Percentiles rank a stretch among this genome's conserved stretches.
Evolutionary conservation across 1,140 invertebrate genomes (phyloP).

Genomic region (Mercenaria mercenaria): DNA sequence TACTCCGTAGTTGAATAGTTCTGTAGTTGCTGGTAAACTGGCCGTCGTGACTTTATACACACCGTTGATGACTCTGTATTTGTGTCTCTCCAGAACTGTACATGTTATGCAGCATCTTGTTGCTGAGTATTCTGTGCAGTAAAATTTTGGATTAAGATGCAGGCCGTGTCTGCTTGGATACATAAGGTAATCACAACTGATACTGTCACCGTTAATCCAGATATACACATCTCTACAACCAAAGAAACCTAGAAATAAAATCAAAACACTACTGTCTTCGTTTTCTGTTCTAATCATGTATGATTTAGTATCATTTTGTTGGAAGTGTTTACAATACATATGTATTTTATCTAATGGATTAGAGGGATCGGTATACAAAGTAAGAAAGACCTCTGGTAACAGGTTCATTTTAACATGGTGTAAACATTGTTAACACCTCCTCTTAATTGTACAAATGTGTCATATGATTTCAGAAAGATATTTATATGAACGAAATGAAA

Average conservation of each 20-base stretch:
- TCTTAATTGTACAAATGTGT: no score
- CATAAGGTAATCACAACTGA: background rate
- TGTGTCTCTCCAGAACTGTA: conserved; percentile 1
- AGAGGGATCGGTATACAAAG: no score
- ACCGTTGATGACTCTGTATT: background rate
- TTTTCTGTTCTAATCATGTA: no score
- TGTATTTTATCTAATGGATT: no score
- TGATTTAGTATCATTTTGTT: no score
- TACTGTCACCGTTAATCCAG: background rate
- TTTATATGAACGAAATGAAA: no score
- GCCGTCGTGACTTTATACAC: background rate
- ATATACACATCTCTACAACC: conserved; percentile 5
- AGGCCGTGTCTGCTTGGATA: background rate
- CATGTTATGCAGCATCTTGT: conserved; percentile 23
- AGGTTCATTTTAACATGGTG: no score
- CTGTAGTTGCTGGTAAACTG: background rate
- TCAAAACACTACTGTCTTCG: no score
- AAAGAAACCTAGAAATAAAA: background rate
- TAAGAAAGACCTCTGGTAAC: no score
- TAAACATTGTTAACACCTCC: no score
- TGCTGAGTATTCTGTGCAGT: conserved; percentile 1
- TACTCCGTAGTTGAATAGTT: background rate
- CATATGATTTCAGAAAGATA: no score
- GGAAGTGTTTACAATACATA: no score
- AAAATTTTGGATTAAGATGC: background rate